Evolutionary conservation across 2,113 vertebrate genomes (phyloP).

Genomic region (Struthidea cinerea): DNA sequence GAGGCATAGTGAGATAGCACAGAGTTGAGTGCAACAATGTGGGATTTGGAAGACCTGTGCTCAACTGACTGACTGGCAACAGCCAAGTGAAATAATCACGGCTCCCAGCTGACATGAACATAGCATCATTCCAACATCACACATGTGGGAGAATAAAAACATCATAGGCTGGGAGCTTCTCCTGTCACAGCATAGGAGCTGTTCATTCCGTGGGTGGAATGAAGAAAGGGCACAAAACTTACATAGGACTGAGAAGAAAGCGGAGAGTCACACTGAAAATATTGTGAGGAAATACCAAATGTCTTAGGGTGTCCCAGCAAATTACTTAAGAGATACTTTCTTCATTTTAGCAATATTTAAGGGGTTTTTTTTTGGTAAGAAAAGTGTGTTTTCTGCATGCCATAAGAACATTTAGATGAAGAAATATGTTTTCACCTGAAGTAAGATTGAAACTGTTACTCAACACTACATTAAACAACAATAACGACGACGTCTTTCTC

Average conservation of each 20-base stretch:
- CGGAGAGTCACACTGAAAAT: neutral
- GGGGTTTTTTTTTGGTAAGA: neutral
- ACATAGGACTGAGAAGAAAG: neutral
- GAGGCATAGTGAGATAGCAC: neutral
- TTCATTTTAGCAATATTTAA: neutral
- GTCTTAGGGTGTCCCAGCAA: neutral
- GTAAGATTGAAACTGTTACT: neutral
- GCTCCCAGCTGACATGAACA: neutral
- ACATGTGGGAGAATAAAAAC: neutral
- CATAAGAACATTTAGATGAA: neutral
- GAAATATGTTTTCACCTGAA: neutral
- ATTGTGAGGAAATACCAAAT: neutral
- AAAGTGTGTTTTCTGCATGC: neutral
- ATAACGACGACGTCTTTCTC: neutral
- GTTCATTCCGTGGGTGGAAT: neutral
- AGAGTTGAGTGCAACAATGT: rapidly evolving
- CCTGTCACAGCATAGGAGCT: neutral
- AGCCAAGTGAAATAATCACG: neutral
- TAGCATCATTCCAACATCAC: neutral
- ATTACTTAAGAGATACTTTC: neutral
- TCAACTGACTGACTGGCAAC: neutral
- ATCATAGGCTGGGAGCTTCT: neutral
- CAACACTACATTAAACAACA: neutral
- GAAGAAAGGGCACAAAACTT: neutral
- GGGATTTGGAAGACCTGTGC: neutral